Base-by-base conservation (phyloP, 2,797 vertebrate species). In the Cyprinodon diabolis region DNA sequence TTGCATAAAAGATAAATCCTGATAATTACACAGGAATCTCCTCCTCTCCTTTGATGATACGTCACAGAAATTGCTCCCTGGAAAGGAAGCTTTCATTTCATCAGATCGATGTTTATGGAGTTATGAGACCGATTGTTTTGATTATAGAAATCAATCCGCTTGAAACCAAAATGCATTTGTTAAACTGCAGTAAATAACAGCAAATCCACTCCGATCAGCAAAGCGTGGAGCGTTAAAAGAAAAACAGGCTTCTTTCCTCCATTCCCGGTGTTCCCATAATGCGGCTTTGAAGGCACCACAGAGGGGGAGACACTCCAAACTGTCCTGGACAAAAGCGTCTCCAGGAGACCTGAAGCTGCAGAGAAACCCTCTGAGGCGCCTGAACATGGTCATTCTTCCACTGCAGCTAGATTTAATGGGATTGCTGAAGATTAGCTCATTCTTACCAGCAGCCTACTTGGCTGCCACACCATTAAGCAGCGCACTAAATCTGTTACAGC, bases 341-440 rank as follows among this genome's bases (percentile, higher is more conserved):
- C 66, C 62, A 54, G 72, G 76, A 72, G 83, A 83, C 68, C 65
- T 88, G 19, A 60, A 83, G 86, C 82, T 73, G 81, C 71, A 83
- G 68, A 91, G 89, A 88, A 51, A 87, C 80, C 11, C 56, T 17
- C 76, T 90, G 89, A 93, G 91, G 87, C 82, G 80, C 89, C 92
- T 89, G 85, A 85, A 86, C n/a, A 75, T 74, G 84, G 69, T 87
- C 80, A 92, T 91, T 89, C 90, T 87, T 83, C 80, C 82, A 68
- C 79, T 85, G 90, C 87, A 91, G 90, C 88, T 89, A 86, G 80
- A 85, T 90, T 90, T 92, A 94, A 93, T 89, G 90, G 92, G 91
- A 93, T 93, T 90, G 90, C 40, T 82, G 69, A 82, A 94, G 92
- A 94, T 94, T 94, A 91, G 60, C 72, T 74, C 74, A 93, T 89